Conservation (phyloP, 2,888 invertebrate species). For the Ctena decussata region DNA sequence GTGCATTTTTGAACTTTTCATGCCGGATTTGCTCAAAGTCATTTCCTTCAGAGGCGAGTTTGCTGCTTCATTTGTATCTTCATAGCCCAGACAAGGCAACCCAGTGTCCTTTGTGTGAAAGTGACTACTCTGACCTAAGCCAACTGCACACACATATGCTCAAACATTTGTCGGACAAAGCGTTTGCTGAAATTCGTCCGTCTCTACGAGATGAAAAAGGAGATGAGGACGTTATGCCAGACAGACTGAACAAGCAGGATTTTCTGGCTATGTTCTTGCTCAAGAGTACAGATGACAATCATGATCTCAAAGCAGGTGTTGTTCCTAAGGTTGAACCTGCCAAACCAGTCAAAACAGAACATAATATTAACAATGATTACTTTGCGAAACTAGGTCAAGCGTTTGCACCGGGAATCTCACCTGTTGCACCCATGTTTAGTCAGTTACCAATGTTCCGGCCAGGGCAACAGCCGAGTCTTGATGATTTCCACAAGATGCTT, state of each 20-base stretch:
- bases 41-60: conserved; percentile 85
- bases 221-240: conserved; percentile 59
- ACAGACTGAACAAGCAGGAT: conserved; percentile 89
- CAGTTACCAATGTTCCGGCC: conserved; percentile 61
- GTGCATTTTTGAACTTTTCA: conserved; percentile 83
- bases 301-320: conserved; percentile 23
- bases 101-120: conserved; percentile 87
- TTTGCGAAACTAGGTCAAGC: conserved; percentile 75
- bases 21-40: conserved; percentile 85
- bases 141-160: conserved; percentile 81
- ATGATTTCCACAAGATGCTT: conserved; percentile 70
- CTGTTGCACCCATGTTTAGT: conserved; percentile 58
- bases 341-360: conserved; percentile 60
- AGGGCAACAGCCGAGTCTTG: conserved; percentile 56
- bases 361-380: conserved; percentile 76
- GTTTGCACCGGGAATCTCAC: conserved; percentile 59
- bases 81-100: conserved; percentile 81
- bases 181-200: conserved; percentile 73
- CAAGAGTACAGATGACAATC: conserved; percentile 86
- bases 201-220: conserved; percentile 55
- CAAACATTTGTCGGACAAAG: conserved; percentile 79
- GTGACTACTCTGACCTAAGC: conserved; percentile 89
- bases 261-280: conserved; percentile 93
- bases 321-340: conserved; percentile 46
- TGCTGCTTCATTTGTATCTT: conserved; percentile 82